Percentiles rank a stretch among this genome's conserved stretches.
Evolutionary conservation across 2,888 invertebrate genomes (phyloP).

Genomic region (Timema cristinae): DNA sequence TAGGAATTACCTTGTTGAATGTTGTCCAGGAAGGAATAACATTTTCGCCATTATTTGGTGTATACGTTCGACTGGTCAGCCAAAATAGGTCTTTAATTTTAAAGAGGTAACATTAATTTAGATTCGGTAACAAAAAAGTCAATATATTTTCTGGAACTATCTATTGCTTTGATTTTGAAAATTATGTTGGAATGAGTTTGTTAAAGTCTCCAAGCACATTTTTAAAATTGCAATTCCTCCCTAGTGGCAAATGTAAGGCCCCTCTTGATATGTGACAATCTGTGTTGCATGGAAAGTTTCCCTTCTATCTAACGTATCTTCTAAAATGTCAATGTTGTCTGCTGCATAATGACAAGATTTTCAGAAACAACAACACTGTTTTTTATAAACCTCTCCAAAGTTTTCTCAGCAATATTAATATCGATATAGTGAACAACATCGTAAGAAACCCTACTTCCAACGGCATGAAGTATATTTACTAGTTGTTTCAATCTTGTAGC

Average conservation of each 20-base stretch:
- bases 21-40: neutral
- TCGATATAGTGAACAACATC: neutral
- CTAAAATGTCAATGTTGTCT: too few species aligned
- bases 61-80: neutral
- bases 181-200: neutral
- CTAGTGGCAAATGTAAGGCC: neutral
- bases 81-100: neutral
- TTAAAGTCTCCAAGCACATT: neutral
- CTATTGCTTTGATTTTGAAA: neutral
- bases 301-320: too few species aligned
- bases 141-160: neutral
- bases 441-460: neutral
- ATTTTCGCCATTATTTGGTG: neutral
- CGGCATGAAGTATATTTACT: neutral
- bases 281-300: too few species aligned
- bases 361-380: neutral
- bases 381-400: neutral
- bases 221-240: neutral
- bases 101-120: neutral
- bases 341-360: neutral
- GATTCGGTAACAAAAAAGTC: conserved; percentile 4
- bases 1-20: neutral
- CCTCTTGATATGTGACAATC: neutral
- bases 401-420: neutral
- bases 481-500: neutral